Base-by-base conservation (phyloP, 2,888 invertebrate species). In the Biston stratarius region DNA sequence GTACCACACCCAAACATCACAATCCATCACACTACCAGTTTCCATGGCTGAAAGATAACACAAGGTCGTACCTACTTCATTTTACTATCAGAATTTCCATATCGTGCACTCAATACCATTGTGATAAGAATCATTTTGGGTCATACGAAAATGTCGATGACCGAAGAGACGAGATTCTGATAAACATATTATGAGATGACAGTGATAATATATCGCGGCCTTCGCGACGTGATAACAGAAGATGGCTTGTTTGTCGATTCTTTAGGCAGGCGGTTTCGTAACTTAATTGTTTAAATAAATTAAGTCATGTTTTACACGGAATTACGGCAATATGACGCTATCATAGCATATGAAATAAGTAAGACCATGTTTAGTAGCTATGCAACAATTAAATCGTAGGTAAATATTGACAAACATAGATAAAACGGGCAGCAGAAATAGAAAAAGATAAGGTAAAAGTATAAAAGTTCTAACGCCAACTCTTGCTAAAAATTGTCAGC, bases 201-300 rank as follows among this genome's bases (percentile, higher is more conserved):
- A 83, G 70, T 78, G 86, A 89, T 88, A 87, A 83, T 75, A 66
- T 75, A 82, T 79, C 73, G 52, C 78, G 81, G 64, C 88, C 88
- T 90, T 89, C 83, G 44, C 60, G 56, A 65, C 45, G 64, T 61
- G 75, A 75, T 76, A 72, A 74, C 66, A 70, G 60, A 63, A 74
- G 69, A 68, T 68, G 68, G 61, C 55, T 51, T 71, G 64, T 67
- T 70, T 67, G 63, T 66, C n/a, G 44, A 59, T 47, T 64, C 52
- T 65, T 71, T 53, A 60, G 49, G 62, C 58, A 63, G 51, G 45
- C 40, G 8, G 60, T 24, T 69, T 48, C 24, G 65, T 63, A 55
- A 67, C 51, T 56, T 59, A 55, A 38, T 63, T 67, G 69, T 62
- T 66, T 58, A 60, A 62, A 64, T 58, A 67, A 61, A 24, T 70